Percentiles rank a stretch among this genome's conserved stretches.
These are phyloP conservation scores for Fregetta grallaria DNA, from an alignment of 2,113 vertebrate species.

Conservation along the genomic window DNA sequence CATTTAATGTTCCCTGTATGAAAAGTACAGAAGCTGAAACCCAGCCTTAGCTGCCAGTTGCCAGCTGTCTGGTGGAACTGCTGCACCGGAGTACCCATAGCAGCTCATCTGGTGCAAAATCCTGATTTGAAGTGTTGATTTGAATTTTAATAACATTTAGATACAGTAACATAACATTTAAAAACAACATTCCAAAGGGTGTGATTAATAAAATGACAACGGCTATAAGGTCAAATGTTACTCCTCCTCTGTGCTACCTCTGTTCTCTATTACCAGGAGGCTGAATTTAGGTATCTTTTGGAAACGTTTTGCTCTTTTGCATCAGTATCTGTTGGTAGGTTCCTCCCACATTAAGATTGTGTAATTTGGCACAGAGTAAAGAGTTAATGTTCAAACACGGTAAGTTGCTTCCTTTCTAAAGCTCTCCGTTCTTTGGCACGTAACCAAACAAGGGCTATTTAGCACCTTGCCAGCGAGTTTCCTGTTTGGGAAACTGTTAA, in stretches of 20 bases:
- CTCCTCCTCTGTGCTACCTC: background rate
- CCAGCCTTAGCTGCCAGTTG: background rate
- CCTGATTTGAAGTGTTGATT: background rate
- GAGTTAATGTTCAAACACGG: background rate
- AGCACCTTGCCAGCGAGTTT: constrained; percentile 37
- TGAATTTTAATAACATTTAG: background rate
- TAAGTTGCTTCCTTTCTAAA: constrained; percentile 8
- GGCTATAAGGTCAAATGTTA: background rate
- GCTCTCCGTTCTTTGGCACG: background rate
- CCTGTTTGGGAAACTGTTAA: constrained; percentile 45
- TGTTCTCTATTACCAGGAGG: background rate
- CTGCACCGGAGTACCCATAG: fast-evolving
- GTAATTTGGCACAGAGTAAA: constrained; percentile 38
- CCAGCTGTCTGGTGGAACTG: background rate
- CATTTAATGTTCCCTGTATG: fast-evolving
- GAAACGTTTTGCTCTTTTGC: background rate
- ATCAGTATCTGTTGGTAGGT: background rate
- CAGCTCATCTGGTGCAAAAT: background rate
- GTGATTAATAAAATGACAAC: background rate
- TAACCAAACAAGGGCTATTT: constrained; percentile 55
- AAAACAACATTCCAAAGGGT: background rate
- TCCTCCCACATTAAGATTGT: constrained; percentile 25
- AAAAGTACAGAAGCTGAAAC: background rate
- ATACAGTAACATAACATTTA: background rate
- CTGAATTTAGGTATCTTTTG: background rate